Evolutionary conservation across 2,797 vertebrate species (phyloP), one percentile per base, ranked within the genome.

Genomic region (Pelodytes ibericus): DNA sequence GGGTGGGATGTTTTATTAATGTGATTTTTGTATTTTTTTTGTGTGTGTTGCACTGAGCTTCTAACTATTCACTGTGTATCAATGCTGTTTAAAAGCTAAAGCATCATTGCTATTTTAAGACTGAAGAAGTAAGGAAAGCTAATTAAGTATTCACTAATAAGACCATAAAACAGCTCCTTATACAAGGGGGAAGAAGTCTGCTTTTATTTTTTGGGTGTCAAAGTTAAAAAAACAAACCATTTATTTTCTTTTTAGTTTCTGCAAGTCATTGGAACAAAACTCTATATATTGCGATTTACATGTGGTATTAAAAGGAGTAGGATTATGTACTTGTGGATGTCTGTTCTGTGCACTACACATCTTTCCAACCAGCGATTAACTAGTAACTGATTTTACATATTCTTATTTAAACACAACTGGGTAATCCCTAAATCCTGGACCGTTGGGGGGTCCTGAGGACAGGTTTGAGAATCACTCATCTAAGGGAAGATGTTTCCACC

Each of bases 291-390:
- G 82, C 84, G 85, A 84, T 82, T n/a, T 81, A 84, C 82, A 86
- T 87, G 87, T 89, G 84, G 76, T 86, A 82, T 85, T 87, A 87
- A 88, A 81, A 79, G 75, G 67, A 80, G 33, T 79, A 69, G 77
- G 71, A 79, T 65, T n/a, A 72, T 31, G 2, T 44, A 44, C 41
- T 13, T 44, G 10, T 44, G 41, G 41, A n/a, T n/a, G n/a, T 44
- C 41, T 44, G 13, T 15, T 16, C 41, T 44, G 41, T 44, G 41
- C 18, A 16, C 41, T 36, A n/a, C n/a, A n/a, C 33, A 5, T 36
- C 33, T 36, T 36, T 5, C 33, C 33, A 5, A 36, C 33, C 5
- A 36, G 5, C 5, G 5, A 5, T 5, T 5, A 36, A 36, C 33
- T 13, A 36, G 5, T 36, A 36, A 36, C 33, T 36, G 33, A n/a